Conservation (phyloP, 2,797 vertebrate species). For the Morelia viridis region DNA sequence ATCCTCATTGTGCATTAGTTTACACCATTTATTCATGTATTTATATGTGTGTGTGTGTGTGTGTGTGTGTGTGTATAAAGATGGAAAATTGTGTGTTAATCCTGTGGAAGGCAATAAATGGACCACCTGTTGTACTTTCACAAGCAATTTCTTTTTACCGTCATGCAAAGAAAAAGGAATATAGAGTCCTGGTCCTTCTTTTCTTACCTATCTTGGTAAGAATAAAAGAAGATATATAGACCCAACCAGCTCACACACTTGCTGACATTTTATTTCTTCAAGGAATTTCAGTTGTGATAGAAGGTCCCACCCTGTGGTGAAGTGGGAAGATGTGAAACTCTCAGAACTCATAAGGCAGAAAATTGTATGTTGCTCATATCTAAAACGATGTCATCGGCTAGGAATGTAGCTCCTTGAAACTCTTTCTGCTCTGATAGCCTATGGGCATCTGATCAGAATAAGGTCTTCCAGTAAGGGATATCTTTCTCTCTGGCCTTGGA, state of each 20-base stretch:
- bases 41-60: too few species aligned
- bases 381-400: neutral
- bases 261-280: constrained; percentile 1
- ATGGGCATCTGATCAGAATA: constrained; percentile 31
- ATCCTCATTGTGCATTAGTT: too few species aligned
- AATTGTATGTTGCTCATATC: neutral
- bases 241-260: neutral
- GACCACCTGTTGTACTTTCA: neutral
- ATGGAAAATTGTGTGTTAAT: neutral
- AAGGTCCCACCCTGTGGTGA: neutral
- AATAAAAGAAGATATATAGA: neutral
- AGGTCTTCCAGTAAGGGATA: constrained; percentile 23
- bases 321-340: neutral
- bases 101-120: neutral
- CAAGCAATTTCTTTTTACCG: neutral
- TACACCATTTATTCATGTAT: too few species aligned
- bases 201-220: too few species aligned
- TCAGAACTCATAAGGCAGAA: neutral
- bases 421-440: constrained; percentile 28
- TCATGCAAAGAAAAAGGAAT: neutral
- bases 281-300: neutral
- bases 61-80: too few species aligned
- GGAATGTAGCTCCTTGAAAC: constrained; percentile 18
- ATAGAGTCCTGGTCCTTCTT: neutral
- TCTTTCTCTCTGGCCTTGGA: constrained; percentile 38